Base-by-base conservation (phyloP, 2,888 invertebrate species). In the Neocrepidodera transversa region DNA sequence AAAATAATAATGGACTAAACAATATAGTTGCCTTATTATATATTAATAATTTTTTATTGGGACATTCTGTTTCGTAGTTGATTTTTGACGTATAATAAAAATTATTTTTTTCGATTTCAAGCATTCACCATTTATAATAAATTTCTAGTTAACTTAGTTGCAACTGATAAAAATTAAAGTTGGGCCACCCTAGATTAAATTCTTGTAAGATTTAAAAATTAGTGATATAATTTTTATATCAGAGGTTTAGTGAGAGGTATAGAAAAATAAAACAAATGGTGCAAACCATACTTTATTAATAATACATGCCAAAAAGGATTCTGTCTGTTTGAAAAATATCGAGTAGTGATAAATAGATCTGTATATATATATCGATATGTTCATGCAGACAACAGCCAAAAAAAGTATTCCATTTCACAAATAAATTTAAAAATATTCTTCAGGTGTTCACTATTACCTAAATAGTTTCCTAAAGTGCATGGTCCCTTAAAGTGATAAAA, bases 231-330 rank as follows among this genome's bases (percentile, higher is more conserved):
- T 36, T 36, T 40, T 18, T 16, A 17, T 40, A 26, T 45, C 13
- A 3, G 14, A 45, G 45, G 45, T 38, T 23, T 13, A 20, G 45
- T 28, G 17, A 53, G 32, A 58, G 58, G 58, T 30, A 48, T 16
- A 58, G 26, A 32, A 58, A 58, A 66, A 66, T 58, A 61, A 68
- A 64, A 66, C 66, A 64, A 67, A 65, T 59, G 60, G 58, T 66
- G 64, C 59, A 65, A 68, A 62, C 62, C 61, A 65, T 52, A 65
- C 64, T 69, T 69, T 69, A 69, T 69, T 69, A 59, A 67, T 64
- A 64, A 60, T 64, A 66, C 69, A 68, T 68, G 69, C 69, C 67
- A 68, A 69, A 68, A 69, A 66, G 64, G 6, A 67, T 63, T 23
- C 20, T 20, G 47, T 62, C 56, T 58, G 58, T 58, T 60, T 58